Evolutionary conservation across 2,888 invertebrate species (phyloP), one percentile per base, ranked within the genome.

Genomic region (Ophraella communa): DNA sequence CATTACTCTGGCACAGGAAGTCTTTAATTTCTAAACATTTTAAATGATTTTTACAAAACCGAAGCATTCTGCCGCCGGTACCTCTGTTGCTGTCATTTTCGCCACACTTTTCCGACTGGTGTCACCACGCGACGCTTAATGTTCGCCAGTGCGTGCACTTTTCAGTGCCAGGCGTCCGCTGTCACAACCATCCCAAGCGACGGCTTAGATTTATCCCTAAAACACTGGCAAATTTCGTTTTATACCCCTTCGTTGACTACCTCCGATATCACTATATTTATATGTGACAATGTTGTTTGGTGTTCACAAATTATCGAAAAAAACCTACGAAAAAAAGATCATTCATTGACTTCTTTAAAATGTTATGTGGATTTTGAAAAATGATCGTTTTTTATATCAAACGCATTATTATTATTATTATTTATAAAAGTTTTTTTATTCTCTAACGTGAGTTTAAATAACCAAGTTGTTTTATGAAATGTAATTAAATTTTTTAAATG

Each of bases 101-200:
- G 49, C 59, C 51, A 42, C 51, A 51, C 59, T 59, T 33, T 59
- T 59, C 59, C 18, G 56, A 35, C 39, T 20, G 33, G 20, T 49
- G 49, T 20, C 51, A n/a, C 59, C 51, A 33, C 57, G 58, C 39
- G 58, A 51, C 39, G 49, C 27, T 39, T 35, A 33, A 56, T 62
- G 65, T 53, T 58, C 47, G 59, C 49, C 68, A 57, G 61, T 69
- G 72, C 69, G 68, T 74, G 75, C 73, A 75, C 73, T 75, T 75
- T 76, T 76, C 74, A 76, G 56, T 72, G 69, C 67, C 75, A 75
- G 74, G 68, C 74, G 73, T 61, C 68, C 64, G 64, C 74, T 77
- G 76, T 77, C 76, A 77, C 68, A 57, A 72, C 62, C 76, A 75
- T 75, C 74, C 74, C 73, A 64, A 52, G 70, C 71, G 73, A 70